Conservation (phyloP, 1,140 invertebrate species). For the Pseudomyrmex dendroicus region DNA sequence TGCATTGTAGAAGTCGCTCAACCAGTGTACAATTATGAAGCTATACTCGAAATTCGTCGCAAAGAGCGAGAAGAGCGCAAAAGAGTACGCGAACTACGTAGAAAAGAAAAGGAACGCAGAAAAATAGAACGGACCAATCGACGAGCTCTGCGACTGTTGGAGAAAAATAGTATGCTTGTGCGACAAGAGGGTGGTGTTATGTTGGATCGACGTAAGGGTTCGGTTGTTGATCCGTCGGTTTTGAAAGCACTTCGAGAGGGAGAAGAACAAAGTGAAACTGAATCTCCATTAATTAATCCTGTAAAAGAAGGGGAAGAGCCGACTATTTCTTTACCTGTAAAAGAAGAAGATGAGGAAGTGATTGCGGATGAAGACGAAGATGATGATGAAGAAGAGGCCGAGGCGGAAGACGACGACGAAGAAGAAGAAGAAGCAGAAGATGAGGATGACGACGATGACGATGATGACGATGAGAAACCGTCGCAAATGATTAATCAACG, state of each 20-base stretch:
- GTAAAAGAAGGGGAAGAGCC: constrained; percentile 51
- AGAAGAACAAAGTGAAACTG: constrained; percentile 50
- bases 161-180: constrained; percentile 63
- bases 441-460: constrained; percentile 72
- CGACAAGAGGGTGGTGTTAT: constrained; percentile 36
- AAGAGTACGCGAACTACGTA: constrained; percentile 76
- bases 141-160: constrained; percentile 76
- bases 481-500: constrained; percentile 72
- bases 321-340: background rate
- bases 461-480: constrained; percentile 63
- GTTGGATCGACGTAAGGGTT: constrained; percentile 31
- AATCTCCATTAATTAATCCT: background rate
- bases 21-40: constrained; percentile 83
- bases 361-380: constrained; percentile 63
- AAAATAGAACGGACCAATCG: constrained; percentile 77
- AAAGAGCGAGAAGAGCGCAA: constrained; percentile 83
- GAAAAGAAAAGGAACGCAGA: constrained; percentile 76
- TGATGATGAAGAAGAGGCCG: constrained; percentile 74
- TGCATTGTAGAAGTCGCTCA: constrained; percentile 70
- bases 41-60: constrained; percentile 80
- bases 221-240: constrained; percentile 59
- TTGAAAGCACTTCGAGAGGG: constrained; percentile 65
- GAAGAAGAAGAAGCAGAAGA: constrained; percentile 72
- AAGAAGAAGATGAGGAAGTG: constrained; percentile 52
- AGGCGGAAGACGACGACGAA: constrained; percentile 65